phyloP scores from a whole-genome alignment of 2,888 invertebrate genomes.

The Bhutanitis thaidina region DNA sequence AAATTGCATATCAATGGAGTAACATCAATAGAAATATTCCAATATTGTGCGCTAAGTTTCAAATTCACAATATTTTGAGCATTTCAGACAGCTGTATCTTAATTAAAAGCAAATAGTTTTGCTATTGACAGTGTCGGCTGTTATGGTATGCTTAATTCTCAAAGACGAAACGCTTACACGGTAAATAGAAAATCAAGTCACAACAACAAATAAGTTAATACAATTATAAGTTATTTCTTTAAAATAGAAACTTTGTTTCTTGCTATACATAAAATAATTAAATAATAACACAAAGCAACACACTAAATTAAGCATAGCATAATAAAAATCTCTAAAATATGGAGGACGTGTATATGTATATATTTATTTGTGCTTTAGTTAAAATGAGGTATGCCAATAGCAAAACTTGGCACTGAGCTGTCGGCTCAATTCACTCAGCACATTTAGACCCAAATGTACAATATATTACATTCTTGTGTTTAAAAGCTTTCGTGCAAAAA shows the following conservation, averaged over 20 bases:
- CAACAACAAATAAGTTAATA: conserved; percentile 78
- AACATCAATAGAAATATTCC: conserved; percentile 69
- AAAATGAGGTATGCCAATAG: conserved; percentile 66
- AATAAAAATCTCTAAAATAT: conserved; percentile 71
- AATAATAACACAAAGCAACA: conserved; percentile 77
- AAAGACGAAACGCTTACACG: conserved; percentile 43
- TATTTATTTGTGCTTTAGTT: conserved; percentile 51
- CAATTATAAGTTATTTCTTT: conserved; percentile 61
- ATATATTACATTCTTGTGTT: conserved; percentile 77
- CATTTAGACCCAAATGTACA: conserved; percentile 79
- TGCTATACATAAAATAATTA: conserved; percentile 68
- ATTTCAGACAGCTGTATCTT: conserved; percentile 72
- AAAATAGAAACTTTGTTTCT: conserved; percentile 76
- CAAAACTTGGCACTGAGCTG: conserved; percentile 75
- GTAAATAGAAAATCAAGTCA: conserved; percentile 61
- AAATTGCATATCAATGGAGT: conserved; percentile 68
- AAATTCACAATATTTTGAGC: conserved; percentile 75
- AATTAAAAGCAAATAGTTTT: conserved; percentile 72
- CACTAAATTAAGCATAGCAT: conserved; percentile 72
- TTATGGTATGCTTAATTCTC: conserved; percentile 46
- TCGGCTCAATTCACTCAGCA: conserved; percentile 76
- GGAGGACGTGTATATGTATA: conserved; percentile 59
- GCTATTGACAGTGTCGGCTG: conserved; percentile 72
- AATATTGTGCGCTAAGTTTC: conserved; percentile 79
- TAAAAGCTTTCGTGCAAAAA: conserved; percentile 74